These are phyloP conservation scores for Cottus gobio DNA, from an alignment of 2,113 vertebrate species.

Conservation along the genomic window DNA sequence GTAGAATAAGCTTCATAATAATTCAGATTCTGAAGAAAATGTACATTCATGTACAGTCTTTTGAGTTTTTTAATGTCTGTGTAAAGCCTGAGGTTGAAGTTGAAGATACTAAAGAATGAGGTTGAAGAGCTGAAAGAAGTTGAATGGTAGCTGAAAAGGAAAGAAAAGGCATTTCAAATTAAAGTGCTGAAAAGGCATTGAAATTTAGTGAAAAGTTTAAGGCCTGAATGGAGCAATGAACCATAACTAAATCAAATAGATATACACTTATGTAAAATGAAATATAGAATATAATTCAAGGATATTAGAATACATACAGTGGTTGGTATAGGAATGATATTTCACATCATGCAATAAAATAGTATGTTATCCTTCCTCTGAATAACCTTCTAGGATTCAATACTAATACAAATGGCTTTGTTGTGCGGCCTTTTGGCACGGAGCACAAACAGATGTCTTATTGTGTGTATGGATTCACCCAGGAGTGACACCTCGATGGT, in stretches of 20 bases:
- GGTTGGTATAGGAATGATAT: background rate
- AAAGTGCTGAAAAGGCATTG: background rate
- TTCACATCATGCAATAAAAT: background rate
- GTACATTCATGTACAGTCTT: background rate
- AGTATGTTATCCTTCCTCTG: background rate
- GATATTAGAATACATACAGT: background rate
- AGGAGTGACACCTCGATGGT: background rate
- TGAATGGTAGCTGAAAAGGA: background rate
- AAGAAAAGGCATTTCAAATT: background rate
- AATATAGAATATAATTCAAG: background rate
- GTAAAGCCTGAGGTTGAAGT: background rate
- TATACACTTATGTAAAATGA: background rate
- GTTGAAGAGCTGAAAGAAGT: background rate
- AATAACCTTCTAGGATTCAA: background rate
- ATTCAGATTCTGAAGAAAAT: background rate
- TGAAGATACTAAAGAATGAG: background rate
- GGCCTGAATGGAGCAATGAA: background rate
- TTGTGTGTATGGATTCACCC: slow-evolving; percentile 6
- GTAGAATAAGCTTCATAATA: background rate
- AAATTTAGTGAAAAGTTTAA: background rate
- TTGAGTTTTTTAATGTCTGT: background rate
- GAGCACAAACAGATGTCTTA: slow-evolving; percentile 11
- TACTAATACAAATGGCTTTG: background rate
- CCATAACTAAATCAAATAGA: background rate
- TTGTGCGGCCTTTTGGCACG: background rate